phyloP scores from a whole-genome alignment of 1,140 invertebrate genomes.

The Drosophila punjabiensis region DNA sequence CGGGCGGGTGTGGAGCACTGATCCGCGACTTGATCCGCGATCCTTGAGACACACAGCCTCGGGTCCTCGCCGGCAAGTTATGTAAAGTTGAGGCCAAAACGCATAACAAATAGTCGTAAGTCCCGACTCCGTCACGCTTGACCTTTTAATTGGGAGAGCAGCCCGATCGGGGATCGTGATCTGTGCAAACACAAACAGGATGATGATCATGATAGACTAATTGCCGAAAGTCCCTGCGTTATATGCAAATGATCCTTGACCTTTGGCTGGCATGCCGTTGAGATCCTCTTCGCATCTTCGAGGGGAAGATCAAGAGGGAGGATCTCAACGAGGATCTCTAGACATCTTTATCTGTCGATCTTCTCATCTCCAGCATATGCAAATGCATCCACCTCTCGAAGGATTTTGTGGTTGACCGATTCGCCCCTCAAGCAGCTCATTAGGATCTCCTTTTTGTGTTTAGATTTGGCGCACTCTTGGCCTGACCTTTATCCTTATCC shows the following conservation, averaged over 20 bases:
- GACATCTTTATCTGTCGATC: constrained; percentile 33
- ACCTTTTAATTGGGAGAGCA: constrained; percentile 69
- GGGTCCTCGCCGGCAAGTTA: constrained; percentile 48
- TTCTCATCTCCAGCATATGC: constrained; percentile 48
- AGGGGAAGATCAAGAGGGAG: constrained; percentile 34
- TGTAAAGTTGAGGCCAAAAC: constrained; percentile 72
- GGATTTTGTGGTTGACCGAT: constrained; percentile 67
- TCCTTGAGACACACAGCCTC: constrained; percentile 18
- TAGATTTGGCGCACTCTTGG: constrained; percentile 66
- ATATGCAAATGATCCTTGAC: constrained; percentile 60
- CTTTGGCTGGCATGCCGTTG: constrained; percentile 40
- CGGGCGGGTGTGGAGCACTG: constrained; percentile 62
- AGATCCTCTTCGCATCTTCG: constrained; percentile 25
- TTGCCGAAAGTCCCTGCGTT: constrained; percentile 43
- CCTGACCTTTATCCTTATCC: constrained; percentile 45
- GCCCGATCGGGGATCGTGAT: constrained; percentile 28
- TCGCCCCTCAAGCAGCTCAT: constrained; percentile 56
- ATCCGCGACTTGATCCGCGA: constrained; percentile 32
- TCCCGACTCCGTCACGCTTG: constrained; percentile 56
- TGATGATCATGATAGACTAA: constrained; percentile 58
- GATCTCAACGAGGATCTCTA: constrained; percentile 18
- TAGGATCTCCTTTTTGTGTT: constrained; percentile 58
- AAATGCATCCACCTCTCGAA: constrained; percentile 42
- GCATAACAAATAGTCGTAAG: constrained; percentile 56
- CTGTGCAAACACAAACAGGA: constrained; percentile 52